Evolutionary conservation across 2,888 invertebrate genomes (phyloP).

Genomic region (Tolmerus cingulatus): DNA sequence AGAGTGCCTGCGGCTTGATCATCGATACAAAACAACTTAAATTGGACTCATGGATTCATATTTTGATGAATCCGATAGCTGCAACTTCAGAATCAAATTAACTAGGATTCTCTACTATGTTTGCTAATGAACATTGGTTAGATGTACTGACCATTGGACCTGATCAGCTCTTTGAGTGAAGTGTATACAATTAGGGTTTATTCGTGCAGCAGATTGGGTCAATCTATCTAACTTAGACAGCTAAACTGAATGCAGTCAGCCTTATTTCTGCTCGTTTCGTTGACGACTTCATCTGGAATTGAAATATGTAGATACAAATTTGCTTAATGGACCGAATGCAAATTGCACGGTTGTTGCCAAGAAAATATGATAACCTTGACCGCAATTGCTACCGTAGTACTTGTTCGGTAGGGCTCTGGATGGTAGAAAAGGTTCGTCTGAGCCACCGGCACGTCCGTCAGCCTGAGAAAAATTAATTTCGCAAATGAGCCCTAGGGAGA

Average conservation of each 20-base stretch:
- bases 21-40: background rate
- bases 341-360: background rate
- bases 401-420: background rate
- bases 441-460: background rate
- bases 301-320: background rate
- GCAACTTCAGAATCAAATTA: background rate
- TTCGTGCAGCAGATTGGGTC: background rate
- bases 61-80: background rate
- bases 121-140: background rate
- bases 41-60: background rate
- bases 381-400: background rate
- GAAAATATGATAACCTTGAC: background rate
- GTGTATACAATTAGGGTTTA: background rate
- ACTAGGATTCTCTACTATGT: background rate
- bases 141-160: background rate
- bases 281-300: background rate
- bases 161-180: background rate
- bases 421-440: background rate
- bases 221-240: background rate
- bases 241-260: background rate
- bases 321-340: background rate
- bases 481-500: background rate
- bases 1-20: background rate
- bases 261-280: background rate
- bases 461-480: background rate